These are phyloP conservation scores for Meta bourneti DNA, from an alignment of 2,888 invertebrate species.

Conservation along the genomic window DNA sequence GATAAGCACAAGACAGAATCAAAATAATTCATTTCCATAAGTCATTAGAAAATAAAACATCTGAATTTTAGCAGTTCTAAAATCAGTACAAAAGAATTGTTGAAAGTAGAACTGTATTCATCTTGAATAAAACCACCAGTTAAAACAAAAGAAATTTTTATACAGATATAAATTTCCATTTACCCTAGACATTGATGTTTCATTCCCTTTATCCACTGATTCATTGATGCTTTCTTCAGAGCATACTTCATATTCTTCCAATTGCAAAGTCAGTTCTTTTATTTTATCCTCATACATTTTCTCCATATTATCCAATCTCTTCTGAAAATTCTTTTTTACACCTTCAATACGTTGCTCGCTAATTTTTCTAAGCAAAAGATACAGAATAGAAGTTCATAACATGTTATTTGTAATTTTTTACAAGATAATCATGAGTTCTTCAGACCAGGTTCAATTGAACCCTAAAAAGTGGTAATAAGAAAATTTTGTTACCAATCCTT, in stretches of 20 bases:
- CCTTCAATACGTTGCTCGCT: slow-evolving; percentile 12
- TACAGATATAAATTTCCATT: too few species aligned
- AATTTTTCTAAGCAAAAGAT: slow-evolving; percentile 12
- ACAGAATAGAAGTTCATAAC: not conserved
- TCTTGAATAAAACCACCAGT: too few species aligned
- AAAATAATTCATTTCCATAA: too few species aligned
- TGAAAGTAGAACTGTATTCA: too few species aligned
- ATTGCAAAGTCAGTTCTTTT: not conserved
- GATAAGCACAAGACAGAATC: too few species aligned
- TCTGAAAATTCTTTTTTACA: slow-evolving; percentile 1
- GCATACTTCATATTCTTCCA: slow-evolving; percentile 30
- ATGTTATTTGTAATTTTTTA: too few species aligned
- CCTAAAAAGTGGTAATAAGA: not conserved
- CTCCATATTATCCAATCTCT: slow-evolving; percentile 4
- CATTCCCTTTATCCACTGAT: not conserved
- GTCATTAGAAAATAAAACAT: too few species aligned
- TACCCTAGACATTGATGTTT: too few species aligned
- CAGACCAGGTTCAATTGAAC: not conserved
- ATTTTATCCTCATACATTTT: slow-evolving; percentile 32
- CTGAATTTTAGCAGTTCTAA: too few species aligned
- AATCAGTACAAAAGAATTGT: too few species aligned
- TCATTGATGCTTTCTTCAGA: slow-evolving; percentile 17
- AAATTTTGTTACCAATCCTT: too few species aligned
- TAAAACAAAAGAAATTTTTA: too few species aligned
- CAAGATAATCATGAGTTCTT: not conserved